Conservation (phyloP, 30 jellyfish, hydroid and myxozoan genomes). For the Mastigias papua region DNA sequence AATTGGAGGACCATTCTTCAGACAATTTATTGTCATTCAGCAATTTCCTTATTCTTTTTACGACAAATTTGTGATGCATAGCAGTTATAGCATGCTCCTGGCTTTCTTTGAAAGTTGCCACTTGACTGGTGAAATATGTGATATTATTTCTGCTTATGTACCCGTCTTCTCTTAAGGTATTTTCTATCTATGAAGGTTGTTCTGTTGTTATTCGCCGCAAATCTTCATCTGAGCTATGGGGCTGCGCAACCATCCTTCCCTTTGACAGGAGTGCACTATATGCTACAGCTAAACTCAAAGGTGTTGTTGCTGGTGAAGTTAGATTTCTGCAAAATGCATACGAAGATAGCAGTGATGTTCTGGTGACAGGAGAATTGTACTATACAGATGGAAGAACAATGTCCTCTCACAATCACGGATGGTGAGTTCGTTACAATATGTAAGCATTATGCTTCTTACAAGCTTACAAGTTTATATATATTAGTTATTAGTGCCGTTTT, state of each 20-base stretch:
- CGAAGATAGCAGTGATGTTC: constrained; percentile 51
- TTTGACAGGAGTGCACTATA: constrained; percentile 48
- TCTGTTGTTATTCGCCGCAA: constrained; percentile 33
- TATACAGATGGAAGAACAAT: constrained; percentile 78
- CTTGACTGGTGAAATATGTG: too few species aligned
- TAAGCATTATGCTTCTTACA: too few species aligned
- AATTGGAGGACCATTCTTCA: too few species aligned
- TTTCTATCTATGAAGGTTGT: background rate
- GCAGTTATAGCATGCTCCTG: too few species aligned
- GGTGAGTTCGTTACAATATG: too few species aligned
- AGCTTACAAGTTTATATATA: too few species aligned
- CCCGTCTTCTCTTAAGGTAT: background rate
- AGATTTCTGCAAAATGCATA: constrained; percentile 74
- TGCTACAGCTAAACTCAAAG: constrained; percentile 80
- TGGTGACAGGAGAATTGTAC: constrained; percentile 76
- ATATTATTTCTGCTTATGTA: background rate
- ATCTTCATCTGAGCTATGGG: constrained; percentile 25
- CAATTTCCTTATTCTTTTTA: too few species aligned
- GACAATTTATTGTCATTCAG: too few species aligned
- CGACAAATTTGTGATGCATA: too few species aligned
- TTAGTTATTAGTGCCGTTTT: too few species aligned
- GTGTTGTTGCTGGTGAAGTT: constrained; percentile 84
- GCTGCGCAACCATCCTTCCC: constrained; percentile 88
- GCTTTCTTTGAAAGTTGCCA: too few species aligned
- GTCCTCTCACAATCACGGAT: constrained; percentile 63